Percentiles rank a stretch among this genome's conserved stretches.
Evolutionary conservation across 2,888 invertebrate species (phyloP).

Genomic region (Drosophila monieri): DNA sequence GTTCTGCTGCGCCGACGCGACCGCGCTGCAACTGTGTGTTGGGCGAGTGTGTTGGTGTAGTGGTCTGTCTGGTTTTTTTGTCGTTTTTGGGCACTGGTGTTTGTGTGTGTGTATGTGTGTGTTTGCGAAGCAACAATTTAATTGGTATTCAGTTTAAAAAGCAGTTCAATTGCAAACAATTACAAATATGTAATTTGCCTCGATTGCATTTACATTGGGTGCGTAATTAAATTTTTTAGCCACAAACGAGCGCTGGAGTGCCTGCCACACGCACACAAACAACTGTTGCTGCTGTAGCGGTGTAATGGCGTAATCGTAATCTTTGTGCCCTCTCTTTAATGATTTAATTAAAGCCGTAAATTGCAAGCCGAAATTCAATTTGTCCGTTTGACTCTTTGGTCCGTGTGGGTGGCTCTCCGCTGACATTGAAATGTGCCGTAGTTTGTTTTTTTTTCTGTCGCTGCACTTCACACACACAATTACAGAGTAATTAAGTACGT

Average conservation of each 20-base stretch:
- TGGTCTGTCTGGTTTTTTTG: conserved; percentile 59
- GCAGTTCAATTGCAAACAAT: conserved; percentile 72
- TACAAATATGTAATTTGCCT: conserved; percentile 68
- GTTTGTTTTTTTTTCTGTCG: conserved; percentile 1
- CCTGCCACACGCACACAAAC: conserved; percentile 1
- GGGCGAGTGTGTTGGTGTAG: conserved; percentile 11
- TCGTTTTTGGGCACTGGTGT: conserved; percentile 15
- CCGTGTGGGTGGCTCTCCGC: conserved; percentile 7
- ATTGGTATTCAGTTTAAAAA: conserved; percentile 62
- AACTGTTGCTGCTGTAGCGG: conserved; percentile 27
- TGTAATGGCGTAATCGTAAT: conserved; percentile 64
- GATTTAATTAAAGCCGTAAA: conserved; percentile 76
- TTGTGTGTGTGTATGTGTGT: conserved; percentile 25
- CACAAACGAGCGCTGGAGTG: conserved; percentile 13
- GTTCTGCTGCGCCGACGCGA: conserved; percentile 53
- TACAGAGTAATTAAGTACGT: conserved; percentile 36
- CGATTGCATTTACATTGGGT: conserved; percentile 58
- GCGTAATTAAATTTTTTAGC: conserved; percentile 69
- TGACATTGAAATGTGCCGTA: neutral
- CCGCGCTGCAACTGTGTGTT: conserved; percentile 53
- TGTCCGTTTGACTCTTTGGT: conserved; percentile 51
- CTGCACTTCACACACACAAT: conserved; percentile 3
- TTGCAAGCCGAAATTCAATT: conserved; percentile 74
- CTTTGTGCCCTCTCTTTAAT: conserved; percentile 76
- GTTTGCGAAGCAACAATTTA: conserved; percentile 66